phyloP scores from a whole-genome alignment of 1,140 invertebrate species.

The Eufriesea mexicana region DNA sequence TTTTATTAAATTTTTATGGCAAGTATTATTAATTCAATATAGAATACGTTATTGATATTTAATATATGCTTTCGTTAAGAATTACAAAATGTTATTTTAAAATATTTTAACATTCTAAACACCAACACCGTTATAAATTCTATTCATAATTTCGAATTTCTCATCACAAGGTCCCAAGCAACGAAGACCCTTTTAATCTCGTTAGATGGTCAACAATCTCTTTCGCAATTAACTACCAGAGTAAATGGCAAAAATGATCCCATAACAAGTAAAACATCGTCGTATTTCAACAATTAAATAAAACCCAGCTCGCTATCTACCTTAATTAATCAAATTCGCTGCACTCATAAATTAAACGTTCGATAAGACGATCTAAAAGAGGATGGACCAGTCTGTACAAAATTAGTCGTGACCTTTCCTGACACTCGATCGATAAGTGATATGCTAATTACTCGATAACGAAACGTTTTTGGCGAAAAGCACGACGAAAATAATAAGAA shows the following conservation, averaged over 20 bases:
- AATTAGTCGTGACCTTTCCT: conserved; percentile 24
- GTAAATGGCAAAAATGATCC: background rate
- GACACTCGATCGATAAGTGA: background rate
- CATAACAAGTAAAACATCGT: background rate
- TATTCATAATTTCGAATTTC: no score
- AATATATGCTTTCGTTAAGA: no score
- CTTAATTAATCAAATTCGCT: conserved; percentile 5
- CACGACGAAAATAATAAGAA: conserved; percentile 13
- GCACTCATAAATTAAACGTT: background rate
- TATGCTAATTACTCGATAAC: conserved; percentile 47
- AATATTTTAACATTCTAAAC: no score
- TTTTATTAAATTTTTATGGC: no score
- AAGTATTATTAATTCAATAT: no score
- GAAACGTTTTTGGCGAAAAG: conserved; percentile 23
- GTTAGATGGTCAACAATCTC: no score
- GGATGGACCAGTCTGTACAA: no score
- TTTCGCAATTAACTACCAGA: background rate
- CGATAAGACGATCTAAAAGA: background rate
- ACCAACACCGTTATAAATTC: no score
- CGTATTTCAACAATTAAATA: background rate
- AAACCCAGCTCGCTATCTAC: background rate
- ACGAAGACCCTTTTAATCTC: no score
- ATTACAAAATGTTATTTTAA: no score
- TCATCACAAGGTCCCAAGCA: no score
- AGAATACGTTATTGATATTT: no score